phyloP scores from a whole-genome alignment of 2,113 vertebrate genomes.

The Hippocampus comes region DNA sequence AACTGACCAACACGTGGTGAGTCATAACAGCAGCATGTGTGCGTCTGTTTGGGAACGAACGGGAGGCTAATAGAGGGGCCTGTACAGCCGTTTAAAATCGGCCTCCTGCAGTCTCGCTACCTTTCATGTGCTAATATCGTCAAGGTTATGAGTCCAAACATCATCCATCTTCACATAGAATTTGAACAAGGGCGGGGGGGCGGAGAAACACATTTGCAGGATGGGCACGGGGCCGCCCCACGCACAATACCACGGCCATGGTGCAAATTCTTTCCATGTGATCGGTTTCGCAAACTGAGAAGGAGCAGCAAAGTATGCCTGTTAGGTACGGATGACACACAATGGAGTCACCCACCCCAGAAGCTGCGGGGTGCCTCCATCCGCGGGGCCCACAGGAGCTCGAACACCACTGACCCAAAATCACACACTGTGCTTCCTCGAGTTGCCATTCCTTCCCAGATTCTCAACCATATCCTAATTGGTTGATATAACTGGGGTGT shows the following conservation, averaged over 20 bases:
- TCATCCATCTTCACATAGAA: constrained; percentile 56
- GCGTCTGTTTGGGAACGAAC: constrained; percentile 55
- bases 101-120: constrained; percentile 57
- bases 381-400: constrained; percentile 44
- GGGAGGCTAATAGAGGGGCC: constrained; percentile 62
- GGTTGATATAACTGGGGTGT: constrained; percentile 26
- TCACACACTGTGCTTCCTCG: constrained; percentile 36
- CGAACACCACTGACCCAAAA: constrained; percentile 29
- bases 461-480: constrained; percentile 51
- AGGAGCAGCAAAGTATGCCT: constrained; percentile 27
- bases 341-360: constrained; percentile 41
- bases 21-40: constrained; percentile 52
- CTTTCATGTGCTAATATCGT: constrained; percentile 72
- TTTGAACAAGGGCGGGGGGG: constrained; percentile 15
- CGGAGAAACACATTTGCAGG: constrained; percentile 17
- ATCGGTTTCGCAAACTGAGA: constrained; percentile 38
- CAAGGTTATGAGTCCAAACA: constrained; percentile 57
- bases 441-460: constrained; percentile 53
- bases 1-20: constrained; percentile 46
- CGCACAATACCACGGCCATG: constrained; percentile 35
- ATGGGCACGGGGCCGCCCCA: constrained; percentile 24
- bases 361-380: constrained; percentile 46
- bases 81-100: constrained; percentile 42
- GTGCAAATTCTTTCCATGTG: constrained; percentile 40
- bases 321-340: constrained; percentile 46